Conservation (phyloP, 2,797 vertebrate species). For the Bovichtus diacanthus region DNA sequence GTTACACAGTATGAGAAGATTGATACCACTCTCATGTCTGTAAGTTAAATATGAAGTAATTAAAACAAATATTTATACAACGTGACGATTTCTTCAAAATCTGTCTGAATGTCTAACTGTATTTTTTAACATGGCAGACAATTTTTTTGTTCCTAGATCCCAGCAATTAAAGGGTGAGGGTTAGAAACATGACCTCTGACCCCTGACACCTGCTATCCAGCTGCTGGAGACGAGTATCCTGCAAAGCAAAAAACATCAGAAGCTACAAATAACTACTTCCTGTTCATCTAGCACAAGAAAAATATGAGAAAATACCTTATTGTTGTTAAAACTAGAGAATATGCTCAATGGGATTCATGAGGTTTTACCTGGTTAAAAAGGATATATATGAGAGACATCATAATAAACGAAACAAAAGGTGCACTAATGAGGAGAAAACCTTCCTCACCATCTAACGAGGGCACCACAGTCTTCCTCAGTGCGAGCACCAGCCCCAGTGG, state of each 20-base stretch:
- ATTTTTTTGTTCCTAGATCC: no score
- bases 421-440: background rate
- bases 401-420: background rate
- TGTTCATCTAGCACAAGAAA: background rate
- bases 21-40: no score
- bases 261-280: conserved; percentile 28
- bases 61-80: no score
- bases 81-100: no score
- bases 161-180: no score
- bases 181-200: conserved; percentile 19
- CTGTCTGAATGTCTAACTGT: no score
- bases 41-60: no score
- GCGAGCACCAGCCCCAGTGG: conserved; percentile 96
- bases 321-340: background rate
- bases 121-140: no score
- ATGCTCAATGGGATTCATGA: no score
- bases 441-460: conserved; percentile 90
- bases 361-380: no score
- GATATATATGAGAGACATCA: background rate
- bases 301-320: background rate
- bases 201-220: conserved; percentile 42
- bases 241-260: conserved; percentile 23
- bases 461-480: conserved; percentile 95
- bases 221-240: conserved; percentile 32
- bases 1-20: background rate